A percentile compares a stretch with the other conserved stretches of the same genome.
Evolutionary conservation across 37 sponge, comb jelly and placozoan species (phyloP).

Genomic region (Cladorhizidae sp.): DNA sequence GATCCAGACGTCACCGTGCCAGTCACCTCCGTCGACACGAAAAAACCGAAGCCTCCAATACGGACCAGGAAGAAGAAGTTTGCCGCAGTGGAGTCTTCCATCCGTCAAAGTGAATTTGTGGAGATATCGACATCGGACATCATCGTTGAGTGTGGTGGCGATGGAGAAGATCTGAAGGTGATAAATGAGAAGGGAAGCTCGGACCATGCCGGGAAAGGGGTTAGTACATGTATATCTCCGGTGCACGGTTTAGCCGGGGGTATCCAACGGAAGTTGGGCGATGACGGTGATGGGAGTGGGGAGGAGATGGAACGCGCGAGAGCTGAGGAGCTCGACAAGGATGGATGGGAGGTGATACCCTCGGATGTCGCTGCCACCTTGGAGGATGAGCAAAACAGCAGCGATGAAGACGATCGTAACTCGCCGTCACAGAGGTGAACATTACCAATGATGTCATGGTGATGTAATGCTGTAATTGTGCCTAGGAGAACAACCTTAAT

Average conservation of each 20-base stretch:
- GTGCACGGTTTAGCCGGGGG: not conserved
- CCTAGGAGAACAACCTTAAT: no score
- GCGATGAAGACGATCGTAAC: not conserved
- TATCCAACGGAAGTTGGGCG: not conserved
- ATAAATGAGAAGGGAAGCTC: not conserved
- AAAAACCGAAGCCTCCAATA: slow-evolving; percentile 25
- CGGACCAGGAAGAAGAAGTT: slow-evolving; percentile 8
- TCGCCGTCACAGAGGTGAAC: no score
- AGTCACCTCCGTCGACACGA: no score
- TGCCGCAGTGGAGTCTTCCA: not conserved
- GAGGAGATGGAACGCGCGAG: not conserved
- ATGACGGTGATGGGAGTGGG: not conserved
- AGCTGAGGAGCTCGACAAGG: not conserved
- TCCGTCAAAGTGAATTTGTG: not conserved
- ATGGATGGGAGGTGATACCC: slow-evolving; percentile 16
- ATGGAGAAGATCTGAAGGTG: not conserved
- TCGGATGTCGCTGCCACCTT: not conserved
- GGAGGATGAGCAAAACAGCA: not conserved
- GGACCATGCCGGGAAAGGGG: not conserved
- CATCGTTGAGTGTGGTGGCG: not conserved
- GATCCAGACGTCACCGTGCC: no score
- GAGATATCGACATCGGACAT: not conserved
- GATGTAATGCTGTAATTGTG: no score
- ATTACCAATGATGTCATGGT: no score
- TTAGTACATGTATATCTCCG: not conserved